Base-by-base conservation (phyloP, 2,797 vertebrate species). In the Acanthopagrus latus region DNA sequence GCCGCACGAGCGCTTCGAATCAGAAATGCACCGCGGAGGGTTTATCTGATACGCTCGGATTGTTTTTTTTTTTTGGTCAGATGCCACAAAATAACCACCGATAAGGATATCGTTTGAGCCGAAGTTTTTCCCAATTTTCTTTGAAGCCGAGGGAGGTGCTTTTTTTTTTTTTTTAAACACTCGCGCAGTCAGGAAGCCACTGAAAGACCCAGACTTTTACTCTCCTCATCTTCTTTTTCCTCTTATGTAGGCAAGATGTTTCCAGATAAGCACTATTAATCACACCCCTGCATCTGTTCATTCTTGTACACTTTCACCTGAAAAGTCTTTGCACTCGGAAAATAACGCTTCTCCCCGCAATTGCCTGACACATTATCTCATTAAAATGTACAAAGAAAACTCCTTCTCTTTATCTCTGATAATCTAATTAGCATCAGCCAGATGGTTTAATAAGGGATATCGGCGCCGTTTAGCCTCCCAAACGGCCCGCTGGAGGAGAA, bases 401-500 rank as follows among this genome's bases (percentile, higher is more conserved):
- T 94, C 95, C 94, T 95, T 94, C 95, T 94, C 94, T 95, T 96
- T 95, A 96, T 95, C 95, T 95, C 91, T 94, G 94, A 95, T 96
- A 95, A 96, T 96, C 94, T 96, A 96, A 96, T 96, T 96, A 96
- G 94, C 95, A 95, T 95, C 93, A 94, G 93, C 94, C 95, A 96
- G 95, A 96, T 96, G 95, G 95, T 96, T 95, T 96, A 96, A 96
- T 96, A 96, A 96, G 94, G 93, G 94, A 95, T 95, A 95, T 95
- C 90, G 86, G 91, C 86, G 86, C 91, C 93, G 90, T 94, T 95
- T 95, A 95, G 93, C 93, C 94, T 95, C 95, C 95, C 94, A 94
- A 93, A 95, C 90, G 95, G 94, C 94, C 93, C 91, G 91, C 93
- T 94, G 89, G 93, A 95, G 94, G 90, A 92, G 93, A 94, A 95